These are phyloP conservation scores for Thomomys bottae DNA, from an alignment of 2,113 vertebrate species.

Conservation along the genomic window DNA sequence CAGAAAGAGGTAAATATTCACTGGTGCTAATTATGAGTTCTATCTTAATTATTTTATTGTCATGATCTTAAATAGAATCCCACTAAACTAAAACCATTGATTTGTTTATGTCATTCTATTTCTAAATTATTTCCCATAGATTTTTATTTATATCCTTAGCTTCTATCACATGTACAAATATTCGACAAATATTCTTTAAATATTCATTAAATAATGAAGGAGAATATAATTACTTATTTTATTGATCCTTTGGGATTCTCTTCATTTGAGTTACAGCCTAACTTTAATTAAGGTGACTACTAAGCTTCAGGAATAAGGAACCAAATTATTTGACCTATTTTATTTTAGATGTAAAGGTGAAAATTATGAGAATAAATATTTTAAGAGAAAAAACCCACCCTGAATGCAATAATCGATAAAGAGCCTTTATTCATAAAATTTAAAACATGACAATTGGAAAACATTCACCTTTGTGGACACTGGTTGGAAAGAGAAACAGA, in stretches of 20 bases:
- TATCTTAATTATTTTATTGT: not conserved
- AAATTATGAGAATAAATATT: not conserved
- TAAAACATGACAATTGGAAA: not conserved
- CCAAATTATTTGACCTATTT: not conserved
- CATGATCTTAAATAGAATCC: not conserved
- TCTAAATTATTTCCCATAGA: not conserved
- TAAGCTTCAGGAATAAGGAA: not conserved
- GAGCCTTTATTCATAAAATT: not conserved
- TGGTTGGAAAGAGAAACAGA: not conserved
- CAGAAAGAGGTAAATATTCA: too few relatives aligned
- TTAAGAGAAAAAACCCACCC: not conserved
- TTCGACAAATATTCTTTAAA: conserved; percentile 3
- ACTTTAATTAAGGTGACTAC: conserved; percentile 2
- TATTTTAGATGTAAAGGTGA: not conserved
- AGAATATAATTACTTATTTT: not conserved
- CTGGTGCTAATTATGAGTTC: not conserved
- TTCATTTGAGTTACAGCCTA: not conserved
- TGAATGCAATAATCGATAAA: too few relatives aligned
- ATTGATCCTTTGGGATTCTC: not conserved
- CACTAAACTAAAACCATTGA: not conserved
- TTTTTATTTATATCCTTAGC: not conserved
- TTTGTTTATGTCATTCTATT: not conserved
- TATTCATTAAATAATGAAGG: not conserved
- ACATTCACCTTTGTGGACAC: not conserved
- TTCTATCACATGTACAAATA: not conserved